Evolutionary conservation across 53 echinoderm and acorn worm species (phyloP).

Genomic region (Mesocentrotus franciscanus): DNA sequence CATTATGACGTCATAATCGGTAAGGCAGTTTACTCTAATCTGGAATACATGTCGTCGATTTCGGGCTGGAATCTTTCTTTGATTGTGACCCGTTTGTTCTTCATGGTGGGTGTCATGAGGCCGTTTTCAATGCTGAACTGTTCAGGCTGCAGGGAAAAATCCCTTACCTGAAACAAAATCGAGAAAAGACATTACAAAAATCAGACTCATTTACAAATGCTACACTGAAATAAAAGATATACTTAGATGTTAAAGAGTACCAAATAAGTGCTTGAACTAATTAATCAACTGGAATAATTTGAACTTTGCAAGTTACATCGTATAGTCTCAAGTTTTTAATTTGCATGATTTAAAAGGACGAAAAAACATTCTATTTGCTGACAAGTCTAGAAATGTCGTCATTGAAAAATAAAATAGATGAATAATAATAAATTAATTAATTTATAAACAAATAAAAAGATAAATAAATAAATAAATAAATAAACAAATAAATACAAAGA

Average conservation of each 20-base stretch:
- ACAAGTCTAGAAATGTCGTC: too few species aligned
- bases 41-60: conserved; percentile 73
- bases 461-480: background rate
- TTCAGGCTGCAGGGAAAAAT: conserved; percentile 71
- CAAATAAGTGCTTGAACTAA: background rate
- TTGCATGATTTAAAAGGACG: too few species aligned
- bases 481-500: background rate
- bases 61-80: conserved; percentile 69
- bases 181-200: background rate
- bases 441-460: background rate
- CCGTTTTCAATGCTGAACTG: conserved; percentile 87
- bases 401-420: background rate
- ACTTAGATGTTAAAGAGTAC: background rate
- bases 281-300: background rate
- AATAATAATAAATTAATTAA: background rate
- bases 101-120: conserved; percentile 92
- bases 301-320: too few species aligned
- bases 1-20: background rate
- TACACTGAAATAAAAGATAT: background rate
- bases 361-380: too few species aligned
- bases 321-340: too few species aligned
- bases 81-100: conserved; percentile 79
- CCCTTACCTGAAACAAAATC: conserved; percentile 68
- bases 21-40: background rate
- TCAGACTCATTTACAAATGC: background rate